A percentile compares a stretch with the other conserved stretches of the same genome.
phyloP scores from a whole-genome alignment of 2,113 vertebrate genomes.

The Leucosticte australis region DNA sequence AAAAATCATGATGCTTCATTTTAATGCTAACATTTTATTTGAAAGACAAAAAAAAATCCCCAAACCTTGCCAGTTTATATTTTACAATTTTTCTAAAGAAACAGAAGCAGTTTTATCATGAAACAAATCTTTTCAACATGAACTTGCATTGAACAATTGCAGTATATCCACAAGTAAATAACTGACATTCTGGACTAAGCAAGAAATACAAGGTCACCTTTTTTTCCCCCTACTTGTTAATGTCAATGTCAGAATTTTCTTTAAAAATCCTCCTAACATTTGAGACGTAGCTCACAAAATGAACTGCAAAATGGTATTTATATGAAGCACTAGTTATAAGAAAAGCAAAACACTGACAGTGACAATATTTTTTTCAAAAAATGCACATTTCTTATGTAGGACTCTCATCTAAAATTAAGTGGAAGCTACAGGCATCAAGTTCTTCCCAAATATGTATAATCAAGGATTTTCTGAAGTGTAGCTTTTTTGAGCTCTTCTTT shows the following conservation, averaged over 20 bases:
- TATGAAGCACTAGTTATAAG: slow-evolving; percentile 44
- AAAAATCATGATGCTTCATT: slow-evolving; percentile 40
- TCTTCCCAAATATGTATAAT: neutral
- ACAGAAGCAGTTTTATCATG: slow-evolving; percentile 35
- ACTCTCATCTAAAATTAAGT: slow-evolving; percentile 50
- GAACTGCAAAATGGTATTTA: slow-evolving; percentile 45
- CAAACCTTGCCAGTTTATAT: slow-evolving; percentile 33
- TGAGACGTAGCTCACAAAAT: slow-evolving; percentile 46
- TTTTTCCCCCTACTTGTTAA: slow-evolving; percentile 8
- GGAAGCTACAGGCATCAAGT: slow-evolving; percentile 44
- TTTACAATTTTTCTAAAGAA: slow-evolving; percentile 52
- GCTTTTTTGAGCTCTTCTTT: neutral
- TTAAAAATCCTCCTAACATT: slow-evolving; percentile 30
- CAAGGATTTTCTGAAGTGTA: slow-evolving; percentile 23
- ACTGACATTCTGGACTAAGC: slow-evolving; percentile 49
- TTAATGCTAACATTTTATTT: slow-evolving; percentile 75
- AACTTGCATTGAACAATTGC: slow-evolving; percentile 41
- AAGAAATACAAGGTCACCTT: slow-evolving; percentile 42
- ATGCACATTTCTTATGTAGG: slow-evolving; percentile 41
- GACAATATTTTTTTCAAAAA: slow-evolving; percentile 35
- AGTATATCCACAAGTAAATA: slow-evolving; percentile 40
- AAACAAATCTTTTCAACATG: slow-evolving; percentile 36
- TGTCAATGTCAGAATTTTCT: slow-evolving; percentile 36
- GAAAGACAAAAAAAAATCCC: slow-evolving; percentile 61
- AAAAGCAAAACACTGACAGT: slow-evolving; percentile 61